Conservation (phyloP, 1,140 invertebrate genomes). For the Spodoptera frugiperda region DNA sequence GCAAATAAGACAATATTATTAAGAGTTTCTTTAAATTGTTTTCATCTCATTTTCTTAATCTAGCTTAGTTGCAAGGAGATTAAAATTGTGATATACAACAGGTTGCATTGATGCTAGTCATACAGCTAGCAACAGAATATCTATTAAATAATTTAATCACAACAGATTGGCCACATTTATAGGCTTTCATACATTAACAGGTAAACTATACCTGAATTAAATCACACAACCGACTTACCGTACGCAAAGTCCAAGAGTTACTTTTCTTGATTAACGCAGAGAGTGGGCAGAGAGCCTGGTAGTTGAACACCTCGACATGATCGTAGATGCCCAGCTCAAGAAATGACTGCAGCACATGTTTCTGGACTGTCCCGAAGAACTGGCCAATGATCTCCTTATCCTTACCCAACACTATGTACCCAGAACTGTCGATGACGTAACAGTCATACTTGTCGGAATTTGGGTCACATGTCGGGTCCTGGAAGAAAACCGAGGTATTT, state of each 20-base stretch:
- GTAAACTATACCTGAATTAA: too few relatives aligned
- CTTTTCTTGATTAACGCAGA: constrained; percentile 58
- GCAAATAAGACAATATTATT: too few relatives aligned
- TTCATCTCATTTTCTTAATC: too few relatives aligned
- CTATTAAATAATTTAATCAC: too few relatives aligned
- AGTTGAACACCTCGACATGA: constrained; percentile 93
- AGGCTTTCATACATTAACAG: too few relatives aligned
- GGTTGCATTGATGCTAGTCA: too few relatives aligned
- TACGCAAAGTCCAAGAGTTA: constrained; percentile 63
- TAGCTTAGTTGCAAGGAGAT: too few relatives aligned
- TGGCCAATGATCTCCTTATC: constrained; percentile 89
- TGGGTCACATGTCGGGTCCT: constrained; percentile 61
- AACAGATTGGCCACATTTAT: too few relatives aligned
- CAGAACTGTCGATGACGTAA: constrained; percentile 95
- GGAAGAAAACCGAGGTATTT: constrained; percentile 17
- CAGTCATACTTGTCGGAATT: constrained; percentile 88
- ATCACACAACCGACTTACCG: constrained; percentile 56
- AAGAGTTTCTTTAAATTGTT: too few relatives aligned
- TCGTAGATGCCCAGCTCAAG: constrained; percentile 91
- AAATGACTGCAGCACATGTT: constrained; percentile 91
- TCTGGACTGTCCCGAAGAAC: constrained; percentile 95
- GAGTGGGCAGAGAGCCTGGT: constrained; percentile 91
- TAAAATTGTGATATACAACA: too few relatives aligned
- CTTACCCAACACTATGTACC: constrained; percentile 94
- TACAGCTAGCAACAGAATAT: too few relatives aligned